Evolutionary conservation across 2,113 vertebrate species (phyloP), one percentile per base, ranked within the genome.

Genomic region (Setophaga petechia): DNA sequence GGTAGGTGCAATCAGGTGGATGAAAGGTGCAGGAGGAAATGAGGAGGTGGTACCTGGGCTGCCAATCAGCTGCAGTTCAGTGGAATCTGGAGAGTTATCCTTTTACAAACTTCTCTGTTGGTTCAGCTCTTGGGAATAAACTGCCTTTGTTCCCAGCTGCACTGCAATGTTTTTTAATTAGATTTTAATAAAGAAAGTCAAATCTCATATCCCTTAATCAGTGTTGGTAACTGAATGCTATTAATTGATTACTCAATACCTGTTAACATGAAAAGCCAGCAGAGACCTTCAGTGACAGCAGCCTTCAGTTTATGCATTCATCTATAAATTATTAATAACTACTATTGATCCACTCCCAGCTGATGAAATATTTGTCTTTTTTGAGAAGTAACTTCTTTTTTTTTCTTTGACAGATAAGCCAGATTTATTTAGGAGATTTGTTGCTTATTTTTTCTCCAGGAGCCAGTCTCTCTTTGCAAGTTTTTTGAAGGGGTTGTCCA

Each of bases 281-380:
- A 75, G 75, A 90, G 82, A 63, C 39, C 52, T 66, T 28, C 35
- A 77, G 23, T 66, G 92, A 49, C 31, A 57, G 10, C 21, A 77
- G 8, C 39, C 41, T 95, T 80, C 37, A 77, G 75, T 31, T 80
- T 39, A 75, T 43, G 39, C 80, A 63, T 87, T 84, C 1, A 0
- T 59, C 78, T 83, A 33, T 94, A 66, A 91, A 89, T 91, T 90
- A 83, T 91, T 94, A 87, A 75, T 84, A 81, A 61, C 39, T 79
- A 4, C 35, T 58, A 65, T 86, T 91, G 62, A 89, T 88, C 57
- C 37, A 89, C 25, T 87, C 19, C 33, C 35, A 75, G 7, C 11
- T 83, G 33, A 67, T 69, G 27, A 87, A 94, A 58, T 73, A 43
- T 22, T 93, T 58, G 18, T 61, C 33, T 37, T 73, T 83, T 81